Evolutionary conservation across 1,140 invertebrate species (phyloP).

Genomic region (Ceratitis capitata): DNA sequence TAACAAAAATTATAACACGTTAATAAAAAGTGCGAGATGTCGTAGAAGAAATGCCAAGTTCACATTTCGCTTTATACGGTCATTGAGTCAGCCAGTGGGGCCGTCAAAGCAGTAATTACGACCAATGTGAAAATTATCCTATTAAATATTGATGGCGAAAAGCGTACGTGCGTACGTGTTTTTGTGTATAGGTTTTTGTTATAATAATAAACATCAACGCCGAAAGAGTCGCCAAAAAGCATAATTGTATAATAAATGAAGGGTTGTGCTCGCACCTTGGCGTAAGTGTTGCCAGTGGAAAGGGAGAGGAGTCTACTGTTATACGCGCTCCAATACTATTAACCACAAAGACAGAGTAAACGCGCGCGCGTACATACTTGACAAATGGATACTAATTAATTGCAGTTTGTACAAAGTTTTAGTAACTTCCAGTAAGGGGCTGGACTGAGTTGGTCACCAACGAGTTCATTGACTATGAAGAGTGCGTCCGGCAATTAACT

Average conservation of each 20-base stretch:
- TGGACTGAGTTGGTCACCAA: background rate
- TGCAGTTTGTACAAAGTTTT: conserved; percentile 66
- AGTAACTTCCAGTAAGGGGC: conserved; percentile 47
- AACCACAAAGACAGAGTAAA: background rate
- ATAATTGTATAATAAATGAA: background rate
- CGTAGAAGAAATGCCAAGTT: conserved; percentile 6
- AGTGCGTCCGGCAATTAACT: conserved; percentile 38
- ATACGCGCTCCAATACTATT: background rate
- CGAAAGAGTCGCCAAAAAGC: background rate
- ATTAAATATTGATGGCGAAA: conserved; percentile 53
- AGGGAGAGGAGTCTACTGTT: background rate
- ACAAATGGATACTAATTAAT: conserved; percentile 66
- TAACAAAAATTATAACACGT: conserved; percentile 18
- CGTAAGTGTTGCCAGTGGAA: background rate
- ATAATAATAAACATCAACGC: background rate
- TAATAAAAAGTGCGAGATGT: conserved; percentile 31
- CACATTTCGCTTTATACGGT: background rate
- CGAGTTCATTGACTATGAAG: conserved; percentile 14
- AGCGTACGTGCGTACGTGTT: background rate
- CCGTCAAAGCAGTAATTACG: conserved; percentile 59
- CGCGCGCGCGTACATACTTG: conserved; percentile 51
- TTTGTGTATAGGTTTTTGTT: background rate
- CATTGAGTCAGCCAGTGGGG: conserved; percentile 17
- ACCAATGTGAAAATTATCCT: conserved; percentile 64
- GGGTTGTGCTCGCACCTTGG: background rate